Conservation (phyloP, 2,888 invertebrate species). For the Megalurothrips usitatus region DNA sequence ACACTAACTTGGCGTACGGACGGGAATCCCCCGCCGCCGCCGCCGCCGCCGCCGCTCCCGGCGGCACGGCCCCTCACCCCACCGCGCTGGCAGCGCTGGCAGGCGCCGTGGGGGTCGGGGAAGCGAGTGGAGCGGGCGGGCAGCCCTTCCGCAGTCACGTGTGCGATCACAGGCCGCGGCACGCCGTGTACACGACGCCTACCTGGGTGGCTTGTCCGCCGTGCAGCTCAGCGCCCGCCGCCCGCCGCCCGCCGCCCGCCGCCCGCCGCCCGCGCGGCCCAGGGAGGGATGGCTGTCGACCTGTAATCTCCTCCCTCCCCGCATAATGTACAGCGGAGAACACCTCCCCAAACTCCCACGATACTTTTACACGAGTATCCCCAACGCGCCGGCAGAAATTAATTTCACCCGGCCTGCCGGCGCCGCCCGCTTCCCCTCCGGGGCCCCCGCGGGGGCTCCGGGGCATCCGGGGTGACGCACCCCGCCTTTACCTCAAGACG, state of each 20-base stretch:
- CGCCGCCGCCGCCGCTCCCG: background rate
- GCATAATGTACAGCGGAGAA: background rate
- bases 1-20: constrained; percentile 14
- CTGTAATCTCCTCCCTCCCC: background rate
- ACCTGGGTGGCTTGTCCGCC: background rate
- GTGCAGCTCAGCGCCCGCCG: no score
- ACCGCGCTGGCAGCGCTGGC: background rate
- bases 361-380: constrained; percentile 5
- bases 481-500: no score
- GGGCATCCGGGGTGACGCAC: no score
- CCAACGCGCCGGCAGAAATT: background rate
- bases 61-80: background rate
- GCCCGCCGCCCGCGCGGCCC: no score
- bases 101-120: background rate
- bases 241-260: no score
- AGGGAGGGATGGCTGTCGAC: background rate
- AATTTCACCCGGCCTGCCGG: background rate
- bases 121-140: background rate
- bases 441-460: background rate
- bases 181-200: background rate
- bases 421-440: background rate
- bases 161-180: background rate
- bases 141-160: no score
- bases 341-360: constrained; percentile 1
- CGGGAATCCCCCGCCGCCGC: background rate